phyloP scores from a whole-genome alignment of 1,140 invertebrate species.

The Lithobius niger region DNA sequence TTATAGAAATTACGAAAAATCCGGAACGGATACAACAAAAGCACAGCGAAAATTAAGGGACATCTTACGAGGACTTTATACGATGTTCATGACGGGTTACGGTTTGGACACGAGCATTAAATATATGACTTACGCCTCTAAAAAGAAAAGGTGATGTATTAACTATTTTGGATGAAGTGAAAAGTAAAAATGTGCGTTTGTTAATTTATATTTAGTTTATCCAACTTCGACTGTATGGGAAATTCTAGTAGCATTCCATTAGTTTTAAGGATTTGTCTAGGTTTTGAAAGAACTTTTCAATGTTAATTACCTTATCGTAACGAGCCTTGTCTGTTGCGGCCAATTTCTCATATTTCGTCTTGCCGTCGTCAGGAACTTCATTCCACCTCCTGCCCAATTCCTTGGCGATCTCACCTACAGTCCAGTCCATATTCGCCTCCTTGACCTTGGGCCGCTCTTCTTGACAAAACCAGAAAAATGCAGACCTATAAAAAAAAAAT shows the following conservation, averaged over 20 bases:
- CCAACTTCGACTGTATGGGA: no score
- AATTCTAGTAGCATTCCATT: no score
- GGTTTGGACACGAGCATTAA: no score
- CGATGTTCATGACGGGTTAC: no score
- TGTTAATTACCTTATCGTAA: conserved; percentile 53
- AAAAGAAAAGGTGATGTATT: no score
- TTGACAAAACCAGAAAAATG: conserved; percentile 99
- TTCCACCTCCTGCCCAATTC: conserved; percentile 93
- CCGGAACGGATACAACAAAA: no score
- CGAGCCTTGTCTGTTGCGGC: conserved; percentile 87
- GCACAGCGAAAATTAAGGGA: no score
- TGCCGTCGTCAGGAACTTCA: conserved; percentile 61
- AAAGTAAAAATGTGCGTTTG: no score
- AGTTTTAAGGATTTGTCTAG: not conserved
- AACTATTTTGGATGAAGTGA: no score
- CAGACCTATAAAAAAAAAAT: conserved; percentile 64
- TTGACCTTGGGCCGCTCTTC: conserved; percentile 92
- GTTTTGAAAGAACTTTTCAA: not conserved
- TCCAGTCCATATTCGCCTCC: conserved; percentile 77
- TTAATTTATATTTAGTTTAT: not conserved
- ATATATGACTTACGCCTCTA: no score
- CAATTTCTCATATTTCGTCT: conserved; percentile 80
- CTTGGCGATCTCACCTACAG: conserved; percentile 95
- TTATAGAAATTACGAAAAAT: no score
- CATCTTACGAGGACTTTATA: no score